Conservation (phyloP, 2,888 invertebrate genomes). For the Xylota segnis region DNA sequence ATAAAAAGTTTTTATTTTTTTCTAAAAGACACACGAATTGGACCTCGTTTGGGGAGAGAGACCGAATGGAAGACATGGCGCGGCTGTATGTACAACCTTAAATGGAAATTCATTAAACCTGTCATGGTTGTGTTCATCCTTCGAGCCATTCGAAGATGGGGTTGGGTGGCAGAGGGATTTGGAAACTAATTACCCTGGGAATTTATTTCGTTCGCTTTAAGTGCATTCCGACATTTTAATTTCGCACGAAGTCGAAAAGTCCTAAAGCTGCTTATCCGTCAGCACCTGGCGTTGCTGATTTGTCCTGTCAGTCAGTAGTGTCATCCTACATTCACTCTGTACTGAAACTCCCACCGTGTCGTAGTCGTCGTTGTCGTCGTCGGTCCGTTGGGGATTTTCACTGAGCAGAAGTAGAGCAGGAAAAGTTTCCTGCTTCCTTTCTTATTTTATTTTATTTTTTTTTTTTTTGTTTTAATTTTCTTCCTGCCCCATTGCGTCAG, state of each 20-base stretch:
- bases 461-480: slow-evolving; percentile 19
- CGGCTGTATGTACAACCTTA: slow-evolving; percentile 16
- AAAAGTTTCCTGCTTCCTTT: slow-evolving; percentile 28
- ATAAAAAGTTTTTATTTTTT: slow-evolving; percentile 71
- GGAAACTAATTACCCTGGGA: slow-evolving; percentile 73
- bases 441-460: too few relatives aligned
- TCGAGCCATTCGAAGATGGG: neutral
- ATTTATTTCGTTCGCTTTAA: slow-evolving; percentile 68
- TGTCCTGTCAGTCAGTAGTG: slow-evolving; percentile 67
- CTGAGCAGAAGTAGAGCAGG: slow-evolving; percentile 44
- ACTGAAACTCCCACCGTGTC: too few relatives aligned
- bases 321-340: slow-evolving; percentile 2
- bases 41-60: neutral
- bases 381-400: slow-evolving; percentile 8
- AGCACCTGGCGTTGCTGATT: slow-evolving; percentile 67
- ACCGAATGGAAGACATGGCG: neutral
- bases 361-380: too few relatives aligned
- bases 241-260: slow-evolving; percentile 45
- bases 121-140: neutral
- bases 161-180: slow-evolving; percentile 14
- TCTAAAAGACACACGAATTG: slow-evolving; percentile 49
- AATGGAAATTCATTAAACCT: slow-evolving; percentile 68
- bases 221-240: slow-evolving; percentile 76
- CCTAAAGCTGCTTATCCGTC: slow-evolving; percentile 58
- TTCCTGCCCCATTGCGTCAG: slow-evolving; percentile 59